Percentiles rank a stretch among this genome's conserved stretches.
These are phyloP conservation scores for Seira musarum DNA, from an alignment of 2,888 invertebrate genomes.

Conservation along the genomic window DNA sequence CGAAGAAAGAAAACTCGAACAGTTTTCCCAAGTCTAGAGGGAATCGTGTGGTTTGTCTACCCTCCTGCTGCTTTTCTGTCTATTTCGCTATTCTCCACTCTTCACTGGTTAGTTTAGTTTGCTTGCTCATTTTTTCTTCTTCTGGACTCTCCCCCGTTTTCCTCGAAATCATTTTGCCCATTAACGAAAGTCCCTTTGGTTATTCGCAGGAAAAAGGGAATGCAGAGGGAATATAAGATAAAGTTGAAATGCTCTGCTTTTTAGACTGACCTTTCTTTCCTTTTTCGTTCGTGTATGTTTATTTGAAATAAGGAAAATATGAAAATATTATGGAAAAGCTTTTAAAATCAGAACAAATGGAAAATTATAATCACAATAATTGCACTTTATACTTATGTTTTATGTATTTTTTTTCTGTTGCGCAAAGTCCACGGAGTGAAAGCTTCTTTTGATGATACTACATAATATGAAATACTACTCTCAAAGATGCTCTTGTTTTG, in stretches of 20 bases:
- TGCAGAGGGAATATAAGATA: not conserved
- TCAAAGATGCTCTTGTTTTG: too few relatives aligned
- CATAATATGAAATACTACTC: not conserved
- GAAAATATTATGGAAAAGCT: constrained; percentile 10
- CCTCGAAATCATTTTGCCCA: constrained; percentile 36
- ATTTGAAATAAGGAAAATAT: not conserved
- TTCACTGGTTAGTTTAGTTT: constrained; percentile 3
- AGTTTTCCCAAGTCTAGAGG: constrained; percentile 19
- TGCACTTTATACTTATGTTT: not conserved
- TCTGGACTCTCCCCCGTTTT: constrained; percentile 3
- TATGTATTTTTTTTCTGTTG: not conserved
- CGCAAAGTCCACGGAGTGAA: not conserved
- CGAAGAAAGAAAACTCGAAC: not conserved
- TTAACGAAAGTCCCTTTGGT: constrained; percentile 30
- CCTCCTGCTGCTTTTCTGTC: constrained; percentile 41
- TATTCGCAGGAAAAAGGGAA: not conserved
- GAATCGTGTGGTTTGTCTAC: constrained; percentile 45
- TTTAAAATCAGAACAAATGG: not conserved
- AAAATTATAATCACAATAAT: not conserved
- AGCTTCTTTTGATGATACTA: not conserved
- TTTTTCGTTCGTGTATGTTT: not conserved
- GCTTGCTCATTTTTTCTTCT: not conserved
- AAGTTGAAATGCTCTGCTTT: not conserved
- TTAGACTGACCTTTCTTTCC: not conserved
- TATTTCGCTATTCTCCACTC: constrained; percentile 17